Base-by-base conservation (phyloP, 1,140 invertebrate species). In the Galendromus occidentalis region DNA sequence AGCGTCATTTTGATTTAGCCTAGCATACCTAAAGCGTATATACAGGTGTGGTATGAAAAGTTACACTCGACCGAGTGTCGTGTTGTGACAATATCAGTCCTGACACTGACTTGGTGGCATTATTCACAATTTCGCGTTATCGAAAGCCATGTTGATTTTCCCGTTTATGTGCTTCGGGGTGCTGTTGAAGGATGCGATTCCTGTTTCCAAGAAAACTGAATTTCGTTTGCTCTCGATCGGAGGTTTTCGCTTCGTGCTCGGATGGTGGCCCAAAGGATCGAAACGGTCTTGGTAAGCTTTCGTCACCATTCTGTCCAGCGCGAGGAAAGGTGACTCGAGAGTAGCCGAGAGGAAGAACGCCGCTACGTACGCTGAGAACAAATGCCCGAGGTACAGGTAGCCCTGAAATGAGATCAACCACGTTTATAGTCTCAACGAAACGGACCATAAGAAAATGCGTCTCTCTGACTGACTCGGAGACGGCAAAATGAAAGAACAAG, bases 351-450 rank as follows among this genome's bases (percentile, higher is more conserved):
- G 51, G 51, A 59, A 17, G 22, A 59, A 25, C 2, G 51, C 25
- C 12, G 25, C 25, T 1, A 33, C 14, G 51, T 59, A 59, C 14
- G 51, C 25, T 4, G 51, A 17, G 20, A 59, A 59, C 51, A 59
- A 9, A 59, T 59, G 51, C 2, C 51, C 51, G 51, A 59, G 51
- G 22, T 59, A 59, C 14, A 59, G 51, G 22, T 59, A 59, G 22
- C 51, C 51, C 51, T 59, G 12, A 14, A 59, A 59, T 39, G 14
- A 25, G 45, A 47, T 5, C 4, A 47, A 47, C 4, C 4, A 39
- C 4, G 9, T 9, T 39, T 39, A 39, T 39, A 39, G 4, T 39
- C 9, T 9, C 33, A 9, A 6, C 9, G 33, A 39, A 9, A n/a
- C n/a, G n/a, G n/a, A n/a, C n/a, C n/a, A n/a, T n/a, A n/a, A n/a